Conservation (phyloP, 2,797 vertebrate species). For the Macrochelys suwanniensis region DNA sequence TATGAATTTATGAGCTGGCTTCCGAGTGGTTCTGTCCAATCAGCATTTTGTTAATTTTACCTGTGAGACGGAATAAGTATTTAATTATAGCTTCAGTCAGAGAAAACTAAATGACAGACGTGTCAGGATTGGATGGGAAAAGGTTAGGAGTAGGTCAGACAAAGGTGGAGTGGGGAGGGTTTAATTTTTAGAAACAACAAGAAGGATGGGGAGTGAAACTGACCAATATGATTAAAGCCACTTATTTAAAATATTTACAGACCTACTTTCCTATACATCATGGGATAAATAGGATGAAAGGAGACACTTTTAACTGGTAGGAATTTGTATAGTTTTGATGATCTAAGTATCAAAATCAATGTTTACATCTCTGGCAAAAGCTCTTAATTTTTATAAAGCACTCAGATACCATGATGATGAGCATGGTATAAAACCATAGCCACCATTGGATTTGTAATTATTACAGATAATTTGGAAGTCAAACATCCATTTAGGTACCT, state of each 20-base stretch:
- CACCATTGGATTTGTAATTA: neutral
- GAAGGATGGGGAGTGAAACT: neutral
- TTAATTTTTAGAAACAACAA: slow-evolving; percentile 43
- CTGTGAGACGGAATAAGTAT: slow-evolving; percentile 82
- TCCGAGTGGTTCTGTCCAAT: slow-evolving; percentile 82
- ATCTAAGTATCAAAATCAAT: neutral
- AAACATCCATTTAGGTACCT: neutral
- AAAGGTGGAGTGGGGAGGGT: neutral
- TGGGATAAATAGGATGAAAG: neutral
- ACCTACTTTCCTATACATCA: rapidly evolving
- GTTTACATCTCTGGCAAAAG: neutral
- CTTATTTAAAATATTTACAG: neutral
- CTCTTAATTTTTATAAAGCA: neutral
- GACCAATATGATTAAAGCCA: neutral
- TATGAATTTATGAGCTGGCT: slow-evolving; percentile 84
- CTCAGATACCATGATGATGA: neutral
- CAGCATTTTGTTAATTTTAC: slow-evolving; percentile 83
- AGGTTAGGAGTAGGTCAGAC: slow-evolving; percentile 29
- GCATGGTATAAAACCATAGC: neutral
- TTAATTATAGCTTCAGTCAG: slow-evolving; percentile 80
- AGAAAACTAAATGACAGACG: slow-evolving; percentile 77
- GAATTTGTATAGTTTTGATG: neutral
- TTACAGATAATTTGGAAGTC: neutral
- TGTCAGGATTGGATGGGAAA: slow-evolving; percentile 51
- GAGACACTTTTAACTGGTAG: neutral